Conservation (phyloP, 2,113 vertebrate species). For the Diadophis punctatus region DNA sequence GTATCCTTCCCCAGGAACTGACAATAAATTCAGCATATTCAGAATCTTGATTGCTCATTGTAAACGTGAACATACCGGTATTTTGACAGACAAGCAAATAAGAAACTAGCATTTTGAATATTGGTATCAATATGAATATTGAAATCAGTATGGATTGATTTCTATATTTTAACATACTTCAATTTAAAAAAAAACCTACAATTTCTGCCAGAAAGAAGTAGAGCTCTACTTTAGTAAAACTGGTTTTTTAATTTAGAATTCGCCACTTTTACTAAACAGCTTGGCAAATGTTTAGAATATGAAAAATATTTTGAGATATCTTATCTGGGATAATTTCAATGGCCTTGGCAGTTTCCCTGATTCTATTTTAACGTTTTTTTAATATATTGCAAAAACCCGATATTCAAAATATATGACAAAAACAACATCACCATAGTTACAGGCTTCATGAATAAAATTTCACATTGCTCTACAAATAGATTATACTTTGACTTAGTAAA, state of each 20-base stretch:
- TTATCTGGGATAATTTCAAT: neutral
- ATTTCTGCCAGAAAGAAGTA: neutral
- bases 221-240: neutral
- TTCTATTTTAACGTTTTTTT: neutral
- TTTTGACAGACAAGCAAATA: neutral
- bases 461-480: neutral
- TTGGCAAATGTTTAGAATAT: neutral
- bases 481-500: neutral
- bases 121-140: too few species aligned
- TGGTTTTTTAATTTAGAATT: neutral
- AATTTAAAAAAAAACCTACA: neutral
- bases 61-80: neutral
- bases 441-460: neutral
- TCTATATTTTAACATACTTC: neutral
- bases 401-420: neutral
- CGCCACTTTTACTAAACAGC: neutral
- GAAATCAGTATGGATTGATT: neutral
- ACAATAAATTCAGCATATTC: neutral
- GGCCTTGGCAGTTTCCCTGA: too few species aligned
- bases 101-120: neutral
- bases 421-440: neutral
- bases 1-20: slow-evolving; percentile 2
- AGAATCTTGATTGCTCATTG: neutral
- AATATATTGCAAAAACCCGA: neutral
- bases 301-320: neutral